A percentile compares a stretch with the other conserved stretches of the same genome.
Evolutionary conservation across 2,888 invertebrate genomes (phyloP).

Genomic region (Andricus curvator): DNA sequence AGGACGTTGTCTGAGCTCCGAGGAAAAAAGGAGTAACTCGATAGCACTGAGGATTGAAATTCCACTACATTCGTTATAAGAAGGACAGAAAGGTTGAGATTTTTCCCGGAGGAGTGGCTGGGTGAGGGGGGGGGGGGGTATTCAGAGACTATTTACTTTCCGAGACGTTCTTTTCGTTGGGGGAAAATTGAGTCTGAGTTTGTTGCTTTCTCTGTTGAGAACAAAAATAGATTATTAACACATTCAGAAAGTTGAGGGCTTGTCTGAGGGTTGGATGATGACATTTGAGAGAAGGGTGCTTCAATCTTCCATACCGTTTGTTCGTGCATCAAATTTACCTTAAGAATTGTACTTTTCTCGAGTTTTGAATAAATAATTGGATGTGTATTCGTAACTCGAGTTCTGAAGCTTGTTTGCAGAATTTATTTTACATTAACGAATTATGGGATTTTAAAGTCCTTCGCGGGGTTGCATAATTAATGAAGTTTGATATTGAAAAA

Average conservation of each 20-base stretch:
- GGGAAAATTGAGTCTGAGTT: neutral
- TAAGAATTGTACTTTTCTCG: neutral
- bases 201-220: neutral
- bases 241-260: neutral
- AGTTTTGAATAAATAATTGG: neutral
- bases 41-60: neutral
- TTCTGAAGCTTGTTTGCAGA: neutral
- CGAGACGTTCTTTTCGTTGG: neutral
- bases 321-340: neutral
- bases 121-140: neutral
- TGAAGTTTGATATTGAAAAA: no score
- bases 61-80: conserved; percentile 4
- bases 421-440: no score
- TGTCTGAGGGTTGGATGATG: neutral
- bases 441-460: no score
- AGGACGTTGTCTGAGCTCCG: neutral
- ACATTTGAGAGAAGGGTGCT: neutral
- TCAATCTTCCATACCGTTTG: neutral
- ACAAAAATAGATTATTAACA: neutral
- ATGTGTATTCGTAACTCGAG: neutral
- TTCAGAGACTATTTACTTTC: neutral
- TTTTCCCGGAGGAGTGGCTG: neutral
- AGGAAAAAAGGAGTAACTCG: neutral
- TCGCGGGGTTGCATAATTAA: no score
- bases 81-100: neutral